These are phyloP conservation scores for Diaprepes abbreviatus DNA, from an alignment of 2,888 invertebrate genomes.

Conservation along the genomic window DNA sequence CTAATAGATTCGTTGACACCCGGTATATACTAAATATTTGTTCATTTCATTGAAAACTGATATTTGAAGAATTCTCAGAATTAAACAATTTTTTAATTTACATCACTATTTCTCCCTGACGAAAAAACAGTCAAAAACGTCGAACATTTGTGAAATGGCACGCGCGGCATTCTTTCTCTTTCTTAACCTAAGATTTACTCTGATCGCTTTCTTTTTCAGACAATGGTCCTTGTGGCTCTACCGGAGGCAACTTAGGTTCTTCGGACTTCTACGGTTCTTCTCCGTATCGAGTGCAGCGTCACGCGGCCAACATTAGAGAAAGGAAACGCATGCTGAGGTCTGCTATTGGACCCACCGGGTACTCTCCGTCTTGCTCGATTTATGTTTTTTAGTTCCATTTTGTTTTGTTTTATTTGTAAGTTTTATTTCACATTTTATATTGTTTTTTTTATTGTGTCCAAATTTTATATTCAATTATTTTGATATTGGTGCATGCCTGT, in stretches of 20 bases:
- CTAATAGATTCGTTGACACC: too few species aligned
- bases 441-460: constrained; percentile 37
- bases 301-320: constrained; percentile 96
- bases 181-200: too few species aligned
- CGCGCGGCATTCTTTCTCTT: too few species aligned
- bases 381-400: constrained; percentile 52
- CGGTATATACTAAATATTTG: too few species aligned
- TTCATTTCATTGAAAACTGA: too few species aligned
- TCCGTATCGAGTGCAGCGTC: constrained; percentile 90
- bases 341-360: constrained; percentile 84
- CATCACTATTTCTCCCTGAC: too few species aligned
- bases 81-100: too few species aligned
- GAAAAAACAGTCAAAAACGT: too few species aligned
- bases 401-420: constrained; percentile 52
- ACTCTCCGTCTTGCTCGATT: constrained; percentile 66
- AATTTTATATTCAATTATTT: constrained; percentile 36
- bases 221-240: constrained; percentile 59
- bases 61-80: too few species aligned
- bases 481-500: background rate
- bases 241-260: constrained; percentile 58
- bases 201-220: constrained; percentile 54
- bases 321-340: constrained; percentile 98
- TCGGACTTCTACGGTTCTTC: constrained; percentile 79
- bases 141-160: too few species aligned
- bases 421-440: constrained; percentile 20